phyloP scores from a whole-genome alignment of 92 coral and sea anemone species.

The Epizoanthus stellaris region DNA sequence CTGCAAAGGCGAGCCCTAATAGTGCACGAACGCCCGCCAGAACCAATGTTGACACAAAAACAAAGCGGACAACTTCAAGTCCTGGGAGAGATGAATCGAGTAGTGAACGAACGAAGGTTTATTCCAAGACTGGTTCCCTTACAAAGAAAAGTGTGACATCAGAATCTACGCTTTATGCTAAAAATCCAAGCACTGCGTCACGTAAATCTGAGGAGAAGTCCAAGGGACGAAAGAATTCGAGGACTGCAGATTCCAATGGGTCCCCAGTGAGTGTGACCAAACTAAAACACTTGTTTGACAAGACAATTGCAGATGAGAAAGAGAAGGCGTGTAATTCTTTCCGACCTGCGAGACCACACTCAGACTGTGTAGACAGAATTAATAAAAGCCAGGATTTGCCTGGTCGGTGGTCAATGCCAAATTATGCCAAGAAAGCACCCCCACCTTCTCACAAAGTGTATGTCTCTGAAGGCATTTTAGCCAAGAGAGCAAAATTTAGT shows the following conservation, averaged over 20 bases:
- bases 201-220: slow-evolving; percentile 48
- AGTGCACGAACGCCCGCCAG: slow-evolving; percentile 57
- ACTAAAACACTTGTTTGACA: slow-evolving; percentile 82
- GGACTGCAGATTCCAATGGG: slow-evolving; percentile 10
- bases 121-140: slow-evolving; percentile 62
- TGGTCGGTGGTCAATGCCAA: slow-evolving; percentile 89
- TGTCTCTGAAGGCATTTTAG: slow-evolving; percentile 86
- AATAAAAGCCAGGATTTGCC: slow-evolving; percentile 34
- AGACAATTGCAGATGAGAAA: slow-evolving; percentile 72
- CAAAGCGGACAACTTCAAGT: slow-evolving; percentile 50
- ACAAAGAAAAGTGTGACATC: slow-evolving; percentile 69
- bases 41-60: slow-evolving; percentile 61
- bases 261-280: slow-evolving; percentile 81
- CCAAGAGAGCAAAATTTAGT: slow-evolving; percentile 86
- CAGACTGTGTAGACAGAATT: slow-evolving; percentile 63
- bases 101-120: slow-evolving; percentile 32
- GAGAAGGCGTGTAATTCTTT: slow-evolving; percentile 57
- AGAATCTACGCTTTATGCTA: slow-evolving; percentile 17
- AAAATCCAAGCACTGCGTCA: slow-evolving; percentile 35
- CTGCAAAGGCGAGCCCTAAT: slow-evolving; percentile 30
- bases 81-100: slow-evolving; percentile 57
- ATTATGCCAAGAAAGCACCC: slow-evolving; percentile 72
- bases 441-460: slow-evolving; percentile 68
- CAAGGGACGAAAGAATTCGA: slow-evolving; percentile 27
- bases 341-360: slow-evolving; percentile 65